Evolutionary conservation across 2,113 vertebrate genomes (phyloP), one percentile per base, ranked within the genome.

Genomic region (Heloderma charlesbogerti): DNA sequence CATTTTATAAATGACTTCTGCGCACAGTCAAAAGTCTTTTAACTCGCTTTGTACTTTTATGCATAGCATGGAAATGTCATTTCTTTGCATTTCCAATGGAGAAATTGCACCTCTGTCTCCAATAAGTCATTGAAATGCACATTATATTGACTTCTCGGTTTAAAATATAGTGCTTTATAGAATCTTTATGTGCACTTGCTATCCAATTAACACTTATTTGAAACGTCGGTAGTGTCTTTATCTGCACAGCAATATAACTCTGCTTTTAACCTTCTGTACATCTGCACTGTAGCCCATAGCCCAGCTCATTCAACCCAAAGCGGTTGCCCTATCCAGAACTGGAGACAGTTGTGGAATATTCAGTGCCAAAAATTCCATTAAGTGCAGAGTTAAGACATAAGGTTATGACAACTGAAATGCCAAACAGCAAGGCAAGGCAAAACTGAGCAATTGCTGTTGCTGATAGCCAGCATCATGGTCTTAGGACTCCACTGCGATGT

Each of bases 181-280:
- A 43, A 87, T 34, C 75, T 94, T 92, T 67, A 85, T 45, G 31
- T 87, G 31, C 34, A 88, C 83, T 92, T 92, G 48, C 82, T 83
- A 92, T 72, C 75, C 82, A 89, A 80, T 91, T 88, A 31, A 67
- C 83, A 69, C 16, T 71, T 88, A 90, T 92, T 87, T 27, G 5
- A 31, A 25, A 51, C 0, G 2, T 85, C 77, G 87, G 60, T 45
- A 86, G 5, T 72, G 31, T 88, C 91, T 93, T 90, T 82, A 79
- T 88, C 88, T 91, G 86, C 57, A 88, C 78, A 92, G 75, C 7
- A 85, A 31, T 90, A 3, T 3, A 69, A 31, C n/a, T 2, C 54
- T 90, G 48, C 75, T 95, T 95, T 94, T 29, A 90, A 88, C 51
- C 92, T 92, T 88, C n/a, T 25, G 75, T 66, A 71, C 74, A 89